These are phyloP conservation scores for Thymallus thymallus DNA, from an alignment of 2,113 vertebrate genomes.

Conservation along the genomic window DNA sequence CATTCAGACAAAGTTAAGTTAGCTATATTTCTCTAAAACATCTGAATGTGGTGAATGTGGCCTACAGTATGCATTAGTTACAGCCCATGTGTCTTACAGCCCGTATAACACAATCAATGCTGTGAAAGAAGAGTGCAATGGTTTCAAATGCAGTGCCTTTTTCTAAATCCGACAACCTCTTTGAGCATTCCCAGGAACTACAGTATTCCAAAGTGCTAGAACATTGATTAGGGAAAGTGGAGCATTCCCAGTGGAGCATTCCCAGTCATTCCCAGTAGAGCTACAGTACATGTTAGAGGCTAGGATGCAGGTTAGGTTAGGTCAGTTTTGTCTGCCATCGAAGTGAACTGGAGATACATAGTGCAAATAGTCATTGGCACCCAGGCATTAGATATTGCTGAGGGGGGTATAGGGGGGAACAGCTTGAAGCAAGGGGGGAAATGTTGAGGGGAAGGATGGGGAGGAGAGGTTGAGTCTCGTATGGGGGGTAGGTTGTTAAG, in stretches of 20 bases:
- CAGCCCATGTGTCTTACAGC: neutral
- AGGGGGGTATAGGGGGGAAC: slow-evolving; percentile 14
- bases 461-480: slow-evolving; percentile 15
- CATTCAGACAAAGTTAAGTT: neutral
- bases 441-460: slow-evolving; percentile 6
- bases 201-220: neutral
- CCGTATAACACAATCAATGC: neutral
- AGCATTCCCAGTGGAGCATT: slow-evolving; percentile 52
- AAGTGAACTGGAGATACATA: slow-evolving; percentile 42
- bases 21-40: neutral
- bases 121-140: neutral
- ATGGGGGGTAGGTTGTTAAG: slow-evolving; percentile 32
- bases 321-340: slow-evolving; percentile 38
- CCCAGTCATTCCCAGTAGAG: slow-evolving; percentile 53
- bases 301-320: slow-evolving; percentile 47
- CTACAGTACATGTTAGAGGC: slow-evolving; percentile 37
- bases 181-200: neutral
- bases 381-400: slow-evolving; percentile 38
- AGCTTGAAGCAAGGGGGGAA: slow-evolving; percentile 28
- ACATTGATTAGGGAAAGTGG: slow-evolving; percentile 22
- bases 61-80: neutral
- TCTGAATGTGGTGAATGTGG: neutral
- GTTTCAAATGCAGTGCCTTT: neutral
- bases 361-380: slow-evolving; percentile 22
- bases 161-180: neutral